phyloP scores from a whole-genome alignment of 2,797 vertebrate genomes.

The Gypaetus barbatus region DNA sequence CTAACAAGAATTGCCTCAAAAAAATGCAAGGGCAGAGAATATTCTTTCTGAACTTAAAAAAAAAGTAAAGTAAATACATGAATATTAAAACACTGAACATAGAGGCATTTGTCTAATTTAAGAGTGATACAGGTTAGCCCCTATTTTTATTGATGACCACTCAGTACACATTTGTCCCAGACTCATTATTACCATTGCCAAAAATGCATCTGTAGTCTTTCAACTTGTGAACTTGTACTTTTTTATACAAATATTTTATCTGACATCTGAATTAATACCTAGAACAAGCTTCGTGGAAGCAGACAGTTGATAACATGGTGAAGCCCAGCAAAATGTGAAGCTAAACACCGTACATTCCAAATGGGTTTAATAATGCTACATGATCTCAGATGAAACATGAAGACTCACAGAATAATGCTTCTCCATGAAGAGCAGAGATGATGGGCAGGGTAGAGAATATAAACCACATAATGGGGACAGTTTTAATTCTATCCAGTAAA shows the following conservation, averaged over 20 bases:
- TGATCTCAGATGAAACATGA: background rate
- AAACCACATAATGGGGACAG: background rate
- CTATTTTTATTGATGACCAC: background rate
- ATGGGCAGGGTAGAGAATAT: background rate
- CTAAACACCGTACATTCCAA: background rate
- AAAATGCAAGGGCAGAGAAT: background rate
- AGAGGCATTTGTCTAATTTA: background rate
- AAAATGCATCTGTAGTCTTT: background rate
- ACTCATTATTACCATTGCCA: background rate
- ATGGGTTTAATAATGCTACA: background rate
- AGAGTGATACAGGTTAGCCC: background rate
- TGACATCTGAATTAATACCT: background rate
- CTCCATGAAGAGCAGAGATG: background rate
- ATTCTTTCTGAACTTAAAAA: background rate
- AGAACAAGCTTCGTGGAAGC: background rate
- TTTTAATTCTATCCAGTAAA: conserved; percentile 7
- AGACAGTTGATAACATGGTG: background rate
- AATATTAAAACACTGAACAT: background rate
- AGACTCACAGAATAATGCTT: background rate
- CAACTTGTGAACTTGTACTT: background rate
- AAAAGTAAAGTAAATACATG: background rate
- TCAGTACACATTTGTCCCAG: background rate
- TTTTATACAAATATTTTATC: background rate
- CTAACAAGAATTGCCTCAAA: background rate
- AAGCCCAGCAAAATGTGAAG: background rate